phyloP scores from a whole-genome alignment of 2,797 vertebrate genomes.

The Leucoraja ocellata region DNA sequence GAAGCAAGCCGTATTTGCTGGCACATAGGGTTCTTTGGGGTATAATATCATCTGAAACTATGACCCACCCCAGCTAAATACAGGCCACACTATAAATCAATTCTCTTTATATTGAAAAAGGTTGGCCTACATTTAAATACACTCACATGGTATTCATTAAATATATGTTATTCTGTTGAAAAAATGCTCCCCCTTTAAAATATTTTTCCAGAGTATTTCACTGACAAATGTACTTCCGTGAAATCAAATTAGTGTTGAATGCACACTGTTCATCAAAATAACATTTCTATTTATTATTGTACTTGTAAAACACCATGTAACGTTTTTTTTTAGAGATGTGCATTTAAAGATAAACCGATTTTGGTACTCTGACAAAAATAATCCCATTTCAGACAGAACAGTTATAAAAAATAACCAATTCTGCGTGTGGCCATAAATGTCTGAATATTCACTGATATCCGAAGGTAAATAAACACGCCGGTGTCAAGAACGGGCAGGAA shows the following conservation, averaged over 20 bases:
- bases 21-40: not conserved
- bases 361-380: not conserved
- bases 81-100: not conserved
- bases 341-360: not conserved
- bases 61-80: not conserved
- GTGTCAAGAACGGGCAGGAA: not conserved
- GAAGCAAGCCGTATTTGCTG: not conserved
- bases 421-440: not conserved
- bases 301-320: not conserved
- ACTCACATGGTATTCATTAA: not conserved
- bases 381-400: not conserved
- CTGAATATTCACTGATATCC: not conserved
- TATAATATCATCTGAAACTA: not conserved
- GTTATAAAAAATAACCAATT: not conserved
- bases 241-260: not conserved
- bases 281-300: not conserved
- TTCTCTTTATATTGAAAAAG: conserved; percentile 7
- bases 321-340: not conserved
- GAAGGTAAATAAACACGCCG: not conserved
- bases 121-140: not conserved
- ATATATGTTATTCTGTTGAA: not conserved
- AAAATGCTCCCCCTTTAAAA: not conserved
- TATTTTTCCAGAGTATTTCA: not conserved
- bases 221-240: not conserved
- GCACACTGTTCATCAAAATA: not conserved